These are phyloP conservation scores for Sander vitreus DNA, from an alignment of 2,113 vertebrate species.

Conservation along the genomic window DNA sequence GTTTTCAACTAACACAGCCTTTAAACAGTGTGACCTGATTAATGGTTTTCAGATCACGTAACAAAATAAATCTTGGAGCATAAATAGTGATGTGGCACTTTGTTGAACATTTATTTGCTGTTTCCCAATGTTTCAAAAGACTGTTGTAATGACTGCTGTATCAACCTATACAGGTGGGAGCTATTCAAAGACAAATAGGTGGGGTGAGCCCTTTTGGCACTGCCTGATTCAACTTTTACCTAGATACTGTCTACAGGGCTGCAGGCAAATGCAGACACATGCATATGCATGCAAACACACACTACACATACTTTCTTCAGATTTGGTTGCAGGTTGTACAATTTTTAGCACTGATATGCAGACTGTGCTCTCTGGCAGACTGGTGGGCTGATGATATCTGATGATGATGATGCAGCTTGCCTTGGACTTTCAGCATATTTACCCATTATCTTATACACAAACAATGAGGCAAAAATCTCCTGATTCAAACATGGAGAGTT, in stretches of 20 bases:
- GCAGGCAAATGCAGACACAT: neutral
- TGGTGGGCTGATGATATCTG: slow-evolving; percentile 22
- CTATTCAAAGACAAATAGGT: slow-evolving; percentile 31
- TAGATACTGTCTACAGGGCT: neutral
- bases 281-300: neutral
- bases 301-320: no score
- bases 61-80: no score
- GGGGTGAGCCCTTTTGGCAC: neutral
- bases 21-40: neutral
- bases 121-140: neutral
- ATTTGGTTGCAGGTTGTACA: neutral
- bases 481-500: neutral
- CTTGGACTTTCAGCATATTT: slow-evolving; percentile 23
- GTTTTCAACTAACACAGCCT: neutral
- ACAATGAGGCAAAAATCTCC: neutral
- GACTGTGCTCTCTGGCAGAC: neutral
- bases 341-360: neutral
- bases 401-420: neutral
- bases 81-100: neutral
- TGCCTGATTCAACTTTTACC: slow-evolving; percentile 33
- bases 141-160: neutral
- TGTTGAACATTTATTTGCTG: neutral
- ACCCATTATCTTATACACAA: neutral
- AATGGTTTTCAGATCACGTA: neutral
- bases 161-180: slow-evolving; percentile 1